These are phyloP conservation scores for Lepidochrysops patricia DNA, from an alignment of 2,888 invertebrate species.

Conservation along the genomic window DNA sequence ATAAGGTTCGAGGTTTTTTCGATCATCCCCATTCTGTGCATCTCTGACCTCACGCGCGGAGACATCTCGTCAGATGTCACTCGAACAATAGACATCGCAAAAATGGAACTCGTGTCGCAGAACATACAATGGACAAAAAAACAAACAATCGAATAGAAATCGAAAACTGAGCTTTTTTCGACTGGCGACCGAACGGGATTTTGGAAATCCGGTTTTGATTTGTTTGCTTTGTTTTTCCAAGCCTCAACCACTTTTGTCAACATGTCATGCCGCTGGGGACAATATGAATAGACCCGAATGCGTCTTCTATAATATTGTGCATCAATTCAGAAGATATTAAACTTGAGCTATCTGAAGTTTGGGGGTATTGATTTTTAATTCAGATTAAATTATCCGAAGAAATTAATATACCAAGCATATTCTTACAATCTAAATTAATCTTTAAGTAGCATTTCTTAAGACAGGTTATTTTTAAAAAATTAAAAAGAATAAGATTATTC, in stretches of 20 bases:
- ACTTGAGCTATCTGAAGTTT: not conserved
- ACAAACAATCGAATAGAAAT: slow-evolving; percentile 72
- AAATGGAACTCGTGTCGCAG: slow-evolving; percentile 68
- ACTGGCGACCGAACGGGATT: slow-evolving; percentile 67
- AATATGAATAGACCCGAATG: slow-evolving; percentile 27
- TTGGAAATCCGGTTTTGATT: slow-evolving; percentile 70
- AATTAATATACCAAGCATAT: no score
- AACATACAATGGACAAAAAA: slow-evolving; percentile 65
- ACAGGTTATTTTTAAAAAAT: not conserved
- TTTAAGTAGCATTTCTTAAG: no score
- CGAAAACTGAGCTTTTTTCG: slow-evolving; percentile 69
- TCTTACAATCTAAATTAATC: no score
- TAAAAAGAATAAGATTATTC: not conserved
- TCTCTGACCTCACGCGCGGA: slow-evolving; percentile 36
- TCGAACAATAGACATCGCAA: slow-evolving; percentile 64
- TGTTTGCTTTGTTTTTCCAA: slow-evolving; percentile 50
- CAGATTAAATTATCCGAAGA: not conserved
- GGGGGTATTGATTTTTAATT: not conserved
- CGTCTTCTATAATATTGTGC: not conserved
- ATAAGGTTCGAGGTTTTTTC: not conserved
- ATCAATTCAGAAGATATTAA: not conserved
- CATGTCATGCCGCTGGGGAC: slow-evolving; percentile 28
- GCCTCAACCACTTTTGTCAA: slow-evolving; percentile 43
- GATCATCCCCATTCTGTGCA: slow-evolving; percentile 11
- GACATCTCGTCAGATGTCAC: slow-evolving; percentile 61